Base-by-base conservation (phyloP, 2,888 invertebrate genomes). In the Hoplodrina blanda region DNA sequence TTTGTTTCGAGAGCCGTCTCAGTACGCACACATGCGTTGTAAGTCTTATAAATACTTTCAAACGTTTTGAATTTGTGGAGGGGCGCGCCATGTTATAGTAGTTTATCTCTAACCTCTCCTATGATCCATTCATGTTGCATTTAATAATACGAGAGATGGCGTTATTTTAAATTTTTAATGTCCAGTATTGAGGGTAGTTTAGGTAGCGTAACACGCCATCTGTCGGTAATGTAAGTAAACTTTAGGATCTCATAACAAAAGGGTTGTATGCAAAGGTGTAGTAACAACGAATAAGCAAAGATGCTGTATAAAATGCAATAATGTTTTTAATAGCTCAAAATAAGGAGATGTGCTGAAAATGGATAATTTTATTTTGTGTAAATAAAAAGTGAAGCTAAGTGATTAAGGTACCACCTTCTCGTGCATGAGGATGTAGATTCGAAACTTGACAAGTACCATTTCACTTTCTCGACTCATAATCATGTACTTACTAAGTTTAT, bases 261-360 rank as follows among this genome's bases (percentile, higher is more conserved):
- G 0, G 41, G 37, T 55, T 73, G 44, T 73, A 55, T 44, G 49
- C n/a, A 50, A 75, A 50, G 15, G 25, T 52, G 19, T 41, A 13
- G 44, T 44, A 8, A 53, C 73, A 70, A 71, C 53, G 44, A 70
- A 44, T 57, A 64, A 5, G 49, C 25, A n/a, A 77, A 37, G 1
- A 62, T 61, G 74, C 79, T 76, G 79, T 76, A 79, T 75, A 65
- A 49, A 62, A 50, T 78, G 33, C 62, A 59, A 59, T 59, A 20
- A 53, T 30, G 5, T 54, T 33, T 25, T 46, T 10, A 55, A 37
- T 53, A 37, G 49, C 56, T 78, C 25, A 50, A 49, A 30, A 49
- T 13, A 25, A 41, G 49, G 50, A 59, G 46, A 46, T 52, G 71
- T 50, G 62, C 72, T 74, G 53, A 50, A 71, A 78, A 56, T 73